phyloP scores from a whole-genome alignment of 1,140 invertebrate genomes.

The Cotesia glomerata region DNA sequence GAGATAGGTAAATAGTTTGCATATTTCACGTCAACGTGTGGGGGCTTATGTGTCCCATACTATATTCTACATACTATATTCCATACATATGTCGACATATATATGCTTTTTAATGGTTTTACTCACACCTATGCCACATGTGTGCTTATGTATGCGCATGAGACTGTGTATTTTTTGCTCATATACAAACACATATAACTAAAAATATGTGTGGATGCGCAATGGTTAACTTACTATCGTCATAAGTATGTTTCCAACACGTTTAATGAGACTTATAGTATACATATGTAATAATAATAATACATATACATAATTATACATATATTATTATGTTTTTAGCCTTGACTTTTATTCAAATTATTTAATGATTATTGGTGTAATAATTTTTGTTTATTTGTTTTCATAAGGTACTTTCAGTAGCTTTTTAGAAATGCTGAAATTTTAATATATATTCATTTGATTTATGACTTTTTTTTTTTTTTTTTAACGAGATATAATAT shows the following conservation, averaged over 20 bases:
- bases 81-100: neutral
- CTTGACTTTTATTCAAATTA: too few relatives aligned
- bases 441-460: too few relatives aligned
- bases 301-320: neutral
- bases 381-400: neutral
- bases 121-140: neutral
- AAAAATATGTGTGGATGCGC: too few relatives aligned
- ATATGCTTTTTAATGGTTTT: neutral
- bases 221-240: neutral
- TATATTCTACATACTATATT: neutral
- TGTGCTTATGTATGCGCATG: neutral
- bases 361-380: neutral
- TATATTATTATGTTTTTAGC: neutral
- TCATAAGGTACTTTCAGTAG: too few relatives aligned
- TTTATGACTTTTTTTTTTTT: too few relatives aligned
- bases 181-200: too few relatives aligned
- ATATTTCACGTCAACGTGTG: slow-evolving; percentile 32
- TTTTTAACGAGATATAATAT: too few relatives aligned
- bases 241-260: slow-evolving; percentile 9
- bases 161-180: too few relatives aligned
- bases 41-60: neutral
- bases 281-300: too few relatives aligned
- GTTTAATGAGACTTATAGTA: neutral
- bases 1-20: slow-evolving; percentile 34
- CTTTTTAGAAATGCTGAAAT: too few relatives aligned